Base-by-base conservation (phyloP, 2,888 invertebrate species). In the Drosophila atripex region DNA sequence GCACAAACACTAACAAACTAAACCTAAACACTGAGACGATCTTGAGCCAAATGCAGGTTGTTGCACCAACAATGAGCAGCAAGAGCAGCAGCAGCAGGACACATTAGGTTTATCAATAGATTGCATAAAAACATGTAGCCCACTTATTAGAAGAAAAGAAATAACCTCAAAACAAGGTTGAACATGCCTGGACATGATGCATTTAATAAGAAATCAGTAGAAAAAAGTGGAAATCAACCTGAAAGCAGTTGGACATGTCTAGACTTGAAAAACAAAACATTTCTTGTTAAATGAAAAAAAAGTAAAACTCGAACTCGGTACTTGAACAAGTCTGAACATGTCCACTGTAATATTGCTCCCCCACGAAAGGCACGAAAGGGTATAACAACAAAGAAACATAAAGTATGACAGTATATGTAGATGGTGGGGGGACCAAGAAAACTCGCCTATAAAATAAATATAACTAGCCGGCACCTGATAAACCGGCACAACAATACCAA, bases 1-100 rank as follows among this genome's bases (percentile, higher is more conserved):
- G 39, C 35, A n/a, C 39, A 0, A 1, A 1, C 41, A 23, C 21
- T 23, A 4, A 4, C 16, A 41, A 11, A 41, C 41, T 11, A 16
- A 9, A 11, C 43, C 18, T 12, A 43, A 21, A 46, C 64, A 70
- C 59, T 58, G 46, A 55, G 80, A 86, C 89, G 90, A 90, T 90
- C 90, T 90, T 90, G 90, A 89, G 89, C 90, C 82, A 89, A 69
- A 88, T 90, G 86, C 86, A 89, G 89, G 90, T 90, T 90, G 89
- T 89, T 90, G 90, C 89, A 88, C 90, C 78, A 73, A 35, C 60
- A 2, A 16, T 12, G 18, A 18, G 18, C 18, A 18, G 18, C 18
- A 18, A 2, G 1, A 18, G 18, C 18, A 18, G 18, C 18, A 18
- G 18, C 18, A 18, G 18, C 21, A 23, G 21, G 21, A 23, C 21